Base-by-base conservation (phyloP, 2,888 invertebrate genomes). In the Punctoribates punctum region DNA sequence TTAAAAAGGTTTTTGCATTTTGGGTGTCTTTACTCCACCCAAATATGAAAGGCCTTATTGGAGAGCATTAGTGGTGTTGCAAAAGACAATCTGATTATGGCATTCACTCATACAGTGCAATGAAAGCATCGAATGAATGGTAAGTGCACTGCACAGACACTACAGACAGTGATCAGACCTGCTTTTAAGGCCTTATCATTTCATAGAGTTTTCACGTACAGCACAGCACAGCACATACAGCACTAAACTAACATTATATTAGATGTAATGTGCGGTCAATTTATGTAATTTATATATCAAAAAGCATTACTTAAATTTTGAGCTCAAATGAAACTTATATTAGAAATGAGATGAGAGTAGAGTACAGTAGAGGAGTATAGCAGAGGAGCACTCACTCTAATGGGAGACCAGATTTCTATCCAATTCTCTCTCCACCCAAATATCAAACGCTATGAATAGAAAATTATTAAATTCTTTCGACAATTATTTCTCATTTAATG, bases 131-230 rank as follows among this genome's bases (percentile, higher is more conserved):
- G 6, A 65, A 57, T 57, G 17, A 48, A 11, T 11, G 17, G 46
- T 48, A 48, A 48, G 17, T 48, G 46, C 46, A 8, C 23, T n/a
- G 54, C 20, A 54, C 54, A 54, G n/a, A 38, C 38, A 65, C 2
- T 65, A 54, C 54, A 54, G n/a, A 38, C 38, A 65, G 15, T 65
- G 34, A 65, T 34, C 11, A 34, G 65, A 65, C n/a, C 23, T 65
- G 65, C 65, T 65, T 65, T 65, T 65, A 65, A 65, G 65, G 57
- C 57, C 62, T 65, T 65, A 65, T 65, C 65, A 65, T 65, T 65
- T 65, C 11, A 38, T 23, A 15, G 23, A 23, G 57, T 57, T 57
- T 57, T 57, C 34, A 5, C 34, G 8, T 34, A 17, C n/a, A 48
- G 48, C n/a, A 48, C 48, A 48, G 23, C n/a, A 65, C 60, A 60